Evolutionary conservation across 2,797 vertebrate genomes (phyloP), one percentile per base, ranked within the genome.

Genomic region (Neopelma chrysocephalum): DNA sequence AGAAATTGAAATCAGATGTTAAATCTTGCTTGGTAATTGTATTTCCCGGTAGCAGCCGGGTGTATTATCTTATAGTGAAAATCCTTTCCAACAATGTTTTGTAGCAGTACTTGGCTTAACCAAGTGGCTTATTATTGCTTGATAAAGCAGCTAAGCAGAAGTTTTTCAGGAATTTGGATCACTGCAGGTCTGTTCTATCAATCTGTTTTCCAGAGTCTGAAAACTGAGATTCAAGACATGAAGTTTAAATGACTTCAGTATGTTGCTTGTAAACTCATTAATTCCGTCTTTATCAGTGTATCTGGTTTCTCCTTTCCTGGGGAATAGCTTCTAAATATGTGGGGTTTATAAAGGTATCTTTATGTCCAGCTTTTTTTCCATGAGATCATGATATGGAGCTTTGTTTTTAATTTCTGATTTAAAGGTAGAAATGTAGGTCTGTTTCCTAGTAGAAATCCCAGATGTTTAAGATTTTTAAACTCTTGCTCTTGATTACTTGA

Each of bases 281-380:
- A 75, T 86, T 96, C 69, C 71, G 66, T 61, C 62, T 87, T 96
- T 97, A 87, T 93, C 78, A 54, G 64, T n/a, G 57, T 94, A 61
- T 94, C 87, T 96, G 77, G 40, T 92, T 92, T 95, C 94, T 95
- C 87, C 94, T 86, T 96, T 83, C 83, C 82, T 94, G 60, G 26
- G 18, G 90, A 93, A 81, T 93, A 90, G 43, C 89, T 95, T 95
- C 83, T 56, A 91, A 61, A 72, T 89, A 83, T 56, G 34, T 86
- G 45, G 20, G 14, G 7, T 92, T 96, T 90, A 92, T 58, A 65
- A 82, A 92, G 78, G 22, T 97, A 36, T 90, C 89, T 93, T 96
- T 92, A 90, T 31, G 66, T 86, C 69, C 71, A 87, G 38, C 27
- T 81, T 94, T 81, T 80, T 43, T 76, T 81, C 57, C 53, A 56